Base-by-base conservation (phyloP, 1,140 invertebrate species). In the Diabrotica virgifera region DNA sequence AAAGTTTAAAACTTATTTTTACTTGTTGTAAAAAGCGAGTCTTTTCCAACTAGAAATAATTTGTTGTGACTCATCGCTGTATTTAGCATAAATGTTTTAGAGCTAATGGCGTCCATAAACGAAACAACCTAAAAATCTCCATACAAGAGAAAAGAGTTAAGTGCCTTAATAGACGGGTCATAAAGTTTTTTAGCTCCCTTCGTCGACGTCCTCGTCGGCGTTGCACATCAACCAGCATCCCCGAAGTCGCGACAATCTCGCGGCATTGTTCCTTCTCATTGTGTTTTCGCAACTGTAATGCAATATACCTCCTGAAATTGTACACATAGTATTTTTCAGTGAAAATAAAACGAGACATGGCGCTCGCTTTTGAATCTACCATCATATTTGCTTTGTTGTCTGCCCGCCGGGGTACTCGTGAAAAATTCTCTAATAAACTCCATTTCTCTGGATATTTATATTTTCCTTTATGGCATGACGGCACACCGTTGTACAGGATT, bases 361-460 rank as follows among this genome's bases (percentile, higher is more conserved):
- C n/a, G n/a, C 40, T 46, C 40, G 40, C 40, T 46, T 46, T n/a
- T 46, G 40, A 46, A 46, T 46, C n/a, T 46, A 5, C 40, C 40
- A 46, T 46, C 40, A 46, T 46, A 46, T 46, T 46, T 46, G 40
- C 40, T 46, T 46, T 46, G 40, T 46, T 46, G 40, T 46, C 40
- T 46, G 40, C 40, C 40, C 40, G 40, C 40, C 40, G 40, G 40
- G 40, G 2, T n/a, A 46, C 8, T 46, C 40, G 40, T 46, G 40
- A 46, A 46, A 46, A 10, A 46, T 46, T 46, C 40, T n/a, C 40
- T 46, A 46, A 46, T 46, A 46, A 46, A 46, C 40, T 46, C 40
- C 40, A 46, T 46, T 46, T 46, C n/a, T 46, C 40, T 8, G 8
- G 40, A 46, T 6, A 46, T 46, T 46, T 10, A 46, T 46, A 46